Evolutionary conservation across 2,797 vertebrate species (phyloP).

Genomic region (Apogon hyalosoma): DNA sequence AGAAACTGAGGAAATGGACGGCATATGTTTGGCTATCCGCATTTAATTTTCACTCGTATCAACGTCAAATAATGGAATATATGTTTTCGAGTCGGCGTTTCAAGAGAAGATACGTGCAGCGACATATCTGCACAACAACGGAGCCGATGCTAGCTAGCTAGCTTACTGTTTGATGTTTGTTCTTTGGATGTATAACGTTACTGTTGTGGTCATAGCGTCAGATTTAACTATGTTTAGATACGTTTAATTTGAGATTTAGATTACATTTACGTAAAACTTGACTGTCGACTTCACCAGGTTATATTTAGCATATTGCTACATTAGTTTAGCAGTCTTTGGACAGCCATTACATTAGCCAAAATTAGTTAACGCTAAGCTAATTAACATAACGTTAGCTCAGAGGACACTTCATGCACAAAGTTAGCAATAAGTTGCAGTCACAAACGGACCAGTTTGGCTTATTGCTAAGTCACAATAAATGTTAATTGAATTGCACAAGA

Average conservation of each 20-base stretch:
- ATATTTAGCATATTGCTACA: constrained; percentile 10
- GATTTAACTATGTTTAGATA: not conserved
- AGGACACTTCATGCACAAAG: not conserved
- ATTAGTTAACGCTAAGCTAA: constrained; percentile 47
- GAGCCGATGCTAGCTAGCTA: constrained; percentile 66
- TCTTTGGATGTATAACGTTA: constrained; percentile 3
- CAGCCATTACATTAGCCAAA: constrained; percentile 40
- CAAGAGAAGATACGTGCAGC: constrained; percentile 29
- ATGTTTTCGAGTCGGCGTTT: not conserved
- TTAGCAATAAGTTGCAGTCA: not conserved
- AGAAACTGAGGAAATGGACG: constrained; percentile 46
- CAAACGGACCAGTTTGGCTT: not conserved
- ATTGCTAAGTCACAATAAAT: not conserved
- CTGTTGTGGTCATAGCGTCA: not conserved
- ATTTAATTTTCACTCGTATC: not conserved
- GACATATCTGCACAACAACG: constrained; percentile 33
- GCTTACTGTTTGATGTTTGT: constrained; percentile 38
- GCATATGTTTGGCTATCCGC: not conserved
- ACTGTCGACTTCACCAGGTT: constrained; percentile 1
- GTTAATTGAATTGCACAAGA: not conserved
- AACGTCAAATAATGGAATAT: constrained; percentile 7
- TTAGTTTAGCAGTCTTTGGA: constrained; percentile 49
- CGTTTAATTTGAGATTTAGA: not conserved
- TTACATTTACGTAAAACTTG: not conserved
- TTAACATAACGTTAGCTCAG: constrained; percentile 29